phyloP scores from a whole-genome alignment of 2,113 vertebrate genomes.

The Corapipo altera region DNA sequence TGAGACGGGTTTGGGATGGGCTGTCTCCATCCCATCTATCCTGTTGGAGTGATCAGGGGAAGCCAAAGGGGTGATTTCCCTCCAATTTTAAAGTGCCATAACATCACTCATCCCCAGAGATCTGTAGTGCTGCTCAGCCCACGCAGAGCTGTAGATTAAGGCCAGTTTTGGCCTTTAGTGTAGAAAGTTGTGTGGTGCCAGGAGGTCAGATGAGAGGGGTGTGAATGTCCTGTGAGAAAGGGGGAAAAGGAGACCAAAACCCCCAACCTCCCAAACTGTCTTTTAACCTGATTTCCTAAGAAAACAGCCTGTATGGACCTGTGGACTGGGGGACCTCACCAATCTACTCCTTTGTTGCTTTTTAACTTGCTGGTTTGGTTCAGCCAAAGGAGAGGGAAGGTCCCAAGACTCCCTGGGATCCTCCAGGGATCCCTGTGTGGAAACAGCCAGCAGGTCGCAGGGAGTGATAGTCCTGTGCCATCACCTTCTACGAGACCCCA shows the following conservation, averaged over 20 bases:
- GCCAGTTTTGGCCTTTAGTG: neutral
- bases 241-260: neutral
- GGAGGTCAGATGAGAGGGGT: neutral
- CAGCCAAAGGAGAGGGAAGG: neutral
- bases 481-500: neutral
- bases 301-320: rapidly evolving
- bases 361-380: neutral
- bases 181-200: neutral
- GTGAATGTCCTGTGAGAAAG: neutral
- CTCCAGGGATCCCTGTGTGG: neutral
- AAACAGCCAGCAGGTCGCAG: neutral
- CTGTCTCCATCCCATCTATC: neutral
- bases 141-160: neutral
- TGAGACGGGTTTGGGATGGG: neutral
- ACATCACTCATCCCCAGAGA: neutral
- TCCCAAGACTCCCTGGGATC: neutral
- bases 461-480: neutral
- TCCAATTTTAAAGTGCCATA: neutral
- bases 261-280: neutral
- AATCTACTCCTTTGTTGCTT: neutral
- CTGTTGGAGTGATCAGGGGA: neutral
- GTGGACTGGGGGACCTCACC: neutral
- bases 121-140: neutral
- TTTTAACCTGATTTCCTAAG: neutral
- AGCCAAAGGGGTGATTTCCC: neutral